A percentile compares a stretch with the other conserved stretches of the same genome.
Conservation (phyloP, 2,797 vertebrate genomes). For the Liasis olivaceus region DNA sequence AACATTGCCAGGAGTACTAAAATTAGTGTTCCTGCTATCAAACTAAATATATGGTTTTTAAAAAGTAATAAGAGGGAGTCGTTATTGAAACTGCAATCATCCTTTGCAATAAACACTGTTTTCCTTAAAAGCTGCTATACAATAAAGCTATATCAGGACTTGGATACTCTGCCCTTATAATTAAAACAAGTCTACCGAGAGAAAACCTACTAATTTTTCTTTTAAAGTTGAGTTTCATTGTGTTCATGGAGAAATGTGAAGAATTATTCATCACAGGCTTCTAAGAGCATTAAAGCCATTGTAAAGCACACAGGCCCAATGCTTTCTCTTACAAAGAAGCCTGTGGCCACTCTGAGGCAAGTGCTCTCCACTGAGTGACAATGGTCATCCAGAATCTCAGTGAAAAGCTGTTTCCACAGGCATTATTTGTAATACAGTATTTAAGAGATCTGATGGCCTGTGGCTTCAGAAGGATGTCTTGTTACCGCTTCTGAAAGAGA, state of each 20-base stretch:
- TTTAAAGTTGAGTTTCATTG: conserved; percentile 51
- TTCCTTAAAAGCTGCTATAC: conserved; percentile 65
- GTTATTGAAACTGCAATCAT: conserved; percentile 87
- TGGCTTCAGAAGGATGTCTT: background rate
- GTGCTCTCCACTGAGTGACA: background rate
- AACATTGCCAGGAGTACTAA: conserved; percentile 81
- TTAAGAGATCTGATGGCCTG: background rate
- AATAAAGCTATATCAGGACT: conserved; percentile 64
- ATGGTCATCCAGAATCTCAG: background rate
- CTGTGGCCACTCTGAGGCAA: background rate
- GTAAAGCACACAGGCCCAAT: background rate
- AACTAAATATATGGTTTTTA: conserved; percentile 87
- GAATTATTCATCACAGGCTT: conserved; percentile 27
- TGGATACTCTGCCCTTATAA: conserved; percentile 57
- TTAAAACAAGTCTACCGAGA: conserved; percentile 59
- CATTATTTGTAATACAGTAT: background rate
- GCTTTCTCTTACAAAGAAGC: no score
- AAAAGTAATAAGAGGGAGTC: conserved; percentile 86
- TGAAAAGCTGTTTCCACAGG: background rate
- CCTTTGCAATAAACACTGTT: conserved; percentile 72
- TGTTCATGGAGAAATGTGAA: conserved; percentile 55
- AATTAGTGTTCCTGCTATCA: conserved; percentile 85
- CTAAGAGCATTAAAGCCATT: background rate
- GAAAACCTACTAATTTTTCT: conserved; percentile 39
- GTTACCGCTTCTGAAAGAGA: background rate